Conservation (phyloP, 2,113 vertebrate genomes). For the Etia nguti region DNA sequence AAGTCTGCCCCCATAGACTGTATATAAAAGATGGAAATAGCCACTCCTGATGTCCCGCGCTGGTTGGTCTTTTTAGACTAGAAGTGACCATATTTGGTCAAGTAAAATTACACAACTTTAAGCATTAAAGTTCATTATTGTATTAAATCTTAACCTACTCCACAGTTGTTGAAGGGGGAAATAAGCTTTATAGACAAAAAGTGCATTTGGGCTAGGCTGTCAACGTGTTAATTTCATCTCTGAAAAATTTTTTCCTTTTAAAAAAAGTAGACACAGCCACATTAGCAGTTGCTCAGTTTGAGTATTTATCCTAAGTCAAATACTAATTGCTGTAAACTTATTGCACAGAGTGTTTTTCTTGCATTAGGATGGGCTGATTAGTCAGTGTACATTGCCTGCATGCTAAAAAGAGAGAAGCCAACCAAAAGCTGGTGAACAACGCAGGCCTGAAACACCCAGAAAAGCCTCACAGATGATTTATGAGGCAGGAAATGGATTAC, state of each 20-base stretch:
- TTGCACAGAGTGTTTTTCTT: background rate
- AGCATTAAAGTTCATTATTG: background rate
- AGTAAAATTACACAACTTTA: background rate
- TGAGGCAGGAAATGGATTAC: background rate
- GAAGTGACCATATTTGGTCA: background rate
- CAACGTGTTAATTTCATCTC: background rate
- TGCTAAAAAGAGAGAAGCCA: background rate
- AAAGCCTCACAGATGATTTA: background rate
- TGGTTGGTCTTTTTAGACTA: background rate
- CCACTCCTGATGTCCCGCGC: background rate
- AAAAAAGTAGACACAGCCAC: background rate
- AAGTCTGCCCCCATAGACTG: background rate
- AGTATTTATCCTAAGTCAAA: background rate
- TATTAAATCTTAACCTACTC: fast-evolving
- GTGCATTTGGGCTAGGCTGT: background rate
- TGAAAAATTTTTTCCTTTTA: background rate
- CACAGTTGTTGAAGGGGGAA: background rate
- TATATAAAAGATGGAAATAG: background rate
- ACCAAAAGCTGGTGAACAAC: background rate
- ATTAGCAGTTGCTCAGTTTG: background rate
- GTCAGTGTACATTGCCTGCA: background rate
- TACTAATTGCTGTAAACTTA: background rate
- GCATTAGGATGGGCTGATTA: background rate
- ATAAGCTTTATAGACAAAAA: background rate
- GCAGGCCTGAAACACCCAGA: background rate